Conservation (phyloP, 2,113 vertebrate genomes). For the Myiagra hebetior region DNA sequence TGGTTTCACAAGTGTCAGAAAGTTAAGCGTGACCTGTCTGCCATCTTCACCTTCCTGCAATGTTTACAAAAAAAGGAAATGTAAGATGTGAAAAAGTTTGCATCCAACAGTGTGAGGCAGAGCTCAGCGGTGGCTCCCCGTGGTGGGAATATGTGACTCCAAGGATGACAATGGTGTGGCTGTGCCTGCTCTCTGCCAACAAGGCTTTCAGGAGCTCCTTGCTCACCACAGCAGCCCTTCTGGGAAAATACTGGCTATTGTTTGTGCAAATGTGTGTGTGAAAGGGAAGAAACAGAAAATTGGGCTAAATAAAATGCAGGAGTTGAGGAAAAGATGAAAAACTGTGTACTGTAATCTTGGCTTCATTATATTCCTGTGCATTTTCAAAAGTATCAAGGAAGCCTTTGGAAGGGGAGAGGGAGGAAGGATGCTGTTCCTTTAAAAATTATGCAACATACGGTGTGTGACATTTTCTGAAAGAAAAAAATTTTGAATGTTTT, state of each 20-base stretch:
- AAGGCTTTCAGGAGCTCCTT: background rate
- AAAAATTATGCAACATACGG: conserved; percentile 1
- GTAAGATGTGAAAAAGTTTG: background rate
- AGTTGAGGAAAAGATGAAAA: background rate
- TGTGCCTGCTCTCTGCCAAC: background rate
- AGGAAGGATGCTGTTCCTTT: background rate
- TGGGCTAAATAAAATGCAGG: background rate
- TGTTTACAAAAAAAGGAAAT: background rate
- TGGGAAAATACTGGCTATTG: background rate
- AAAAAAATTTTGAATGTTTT: conserved; percentile 36
- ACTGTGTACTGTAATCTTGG: background rate
- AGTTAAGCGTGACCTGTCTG: background rate
- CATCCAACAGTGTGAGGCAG: background rate
- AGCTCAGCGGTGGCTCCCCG: background rate
- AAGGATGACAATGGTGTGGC: background rate
- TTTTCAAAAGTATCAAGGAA: background rate
- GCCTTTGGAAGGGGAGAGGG: background rate
- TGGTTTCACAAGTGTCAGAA: background rate
- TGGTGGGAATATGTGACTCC: rapidly evolving
- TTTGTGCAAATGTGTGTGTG: background rate
- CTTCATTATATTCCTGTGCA: background rate
- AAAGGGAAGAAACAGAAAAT: background rate
- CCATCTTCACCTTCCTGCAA: background rate
- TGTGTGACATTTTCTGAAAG: conserved; percentile 19
- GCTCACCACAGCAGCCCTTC: background rate